These are phyloP conservation scores for Agapornis roseicollis DNA, from an alignment of 2,113 vertebrate species.

Conservation along the genomic window DNA sequence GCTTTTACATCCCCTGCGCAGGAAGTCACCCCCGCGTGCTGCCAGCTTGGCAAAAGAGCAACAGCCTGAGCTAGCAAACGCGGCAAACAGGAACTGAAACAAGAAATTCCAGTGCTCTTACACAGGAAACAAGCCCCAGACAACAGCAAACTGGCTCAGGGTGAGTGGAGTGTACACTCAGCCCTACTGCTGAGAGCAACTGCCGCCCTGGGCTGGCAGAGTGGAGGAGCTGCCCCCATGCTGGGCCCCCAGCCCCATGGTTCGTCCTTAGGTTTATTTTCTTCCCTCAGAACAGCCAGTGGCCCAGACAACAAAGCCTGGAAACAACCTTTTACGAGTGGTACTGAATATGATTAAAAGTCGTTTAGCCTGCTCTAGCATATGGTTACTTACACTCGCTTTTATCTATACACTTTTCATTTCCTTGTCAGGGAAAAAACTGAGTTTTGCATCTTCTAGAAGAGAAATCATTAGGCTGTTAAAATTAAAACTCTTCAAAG, in stretches of 20 bases:
- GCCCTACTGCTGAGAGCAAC: neutral
- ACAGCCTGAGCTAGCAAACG: constrained; percentile 15
- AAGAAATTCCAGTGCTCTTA: constrained; percentile 50
- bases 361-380: neutral
- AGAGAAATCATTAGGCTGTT: constrained; percentile 15
- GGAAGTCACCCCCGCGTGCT: constrained; percentile 66
- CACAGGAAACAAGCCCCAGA: constrained; percentile 43
- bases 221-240: fast-evolving
- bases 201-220: fast-evolving
- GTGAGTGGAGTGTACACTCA: fast-evolving
- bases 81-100: constrained; percentile 57
- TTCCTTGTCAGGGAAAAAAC: neutral
- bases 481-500: constrained; percentile 49
- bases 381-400: fast-evolving
- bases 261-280: neutral
- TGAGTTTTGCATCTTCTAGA: neutral
- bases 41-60: constrained; percentile 74
- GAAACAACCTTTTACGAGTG: neutral
- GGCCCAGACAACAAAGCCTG: neutral
- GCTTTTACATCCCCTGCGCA: constrained; percentile 67
- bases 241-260: neutral
- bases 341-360: neutral
- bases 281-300: neutral
- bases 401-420: neutral
- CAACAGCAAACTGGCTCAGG: neutral